These are phyloP conservation scores for Nasonia giraulti DNA, from an alignment of 1,140 invertebrate species.

Conservation along the genomic window DNA sequence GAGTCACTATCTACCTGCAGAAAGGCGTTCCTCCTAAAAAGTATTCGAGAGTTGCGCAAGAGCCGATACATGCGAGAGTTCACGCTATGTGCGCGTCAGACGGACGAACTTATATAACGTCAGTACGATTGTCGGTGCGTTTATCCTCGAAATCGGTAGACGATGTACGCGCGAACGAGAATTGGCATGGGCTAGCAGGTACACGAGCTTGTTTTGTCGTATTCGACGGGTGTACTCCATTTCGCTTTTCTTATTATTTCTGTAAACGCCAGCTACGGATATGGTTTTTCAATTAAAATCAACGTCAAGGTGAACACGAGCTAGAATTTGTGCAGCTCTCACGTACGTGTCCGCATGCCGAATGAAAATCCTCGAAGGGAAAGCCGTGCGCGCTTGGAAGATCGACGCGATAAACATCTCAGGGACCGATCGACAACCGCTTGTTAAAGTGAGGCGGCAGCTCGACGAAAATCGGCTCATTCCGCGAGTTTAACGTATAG, in stretches of 20 bases:
- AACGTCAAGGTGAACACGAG: not conserved
- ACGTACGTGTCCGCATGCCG: no score
- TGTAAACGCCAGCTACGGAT: no score
- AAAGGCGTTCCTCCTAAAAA: not conserved
- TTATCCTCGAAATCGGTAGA: no score
- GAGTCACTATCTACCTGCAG: no score
- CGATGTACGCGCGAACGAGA: no score
- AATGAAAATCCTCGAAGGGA: not conserved
- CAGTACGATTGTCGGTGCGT: no score
- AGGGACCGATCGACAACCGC: not conserved
- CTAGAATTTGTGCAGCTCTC: not conserved
- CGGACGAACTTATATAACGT: conserved; percentile 6
- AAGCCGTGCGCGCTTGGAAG: not conserved
- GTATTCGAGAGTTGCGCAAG: not conserved
- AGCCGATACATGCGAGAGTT: conserved; percentile 28
- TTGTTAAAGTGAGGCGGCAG: conserved; percentile 12
- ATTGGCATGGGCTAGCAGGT: no score
- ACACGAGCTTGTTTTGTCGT: no score
- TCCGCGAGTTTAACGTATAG: conserved; percentile 26
- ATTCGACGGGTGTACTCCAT: no score
- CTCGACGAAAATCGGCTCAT: conserved; percentile 15
- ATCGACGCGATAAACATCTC: conserved; percentile 1
- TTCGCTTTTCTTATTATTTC: no score
- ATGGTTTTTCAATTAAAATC: no score
- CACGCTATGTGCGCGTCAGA: not conserved